A percentile compares a stretch with the other conserved stretches of the same genome.
Evolutionary conservation across 2,888 invertebrate genomes (phyloP).

Genomic region (Baronia brevicornis): DNA sequence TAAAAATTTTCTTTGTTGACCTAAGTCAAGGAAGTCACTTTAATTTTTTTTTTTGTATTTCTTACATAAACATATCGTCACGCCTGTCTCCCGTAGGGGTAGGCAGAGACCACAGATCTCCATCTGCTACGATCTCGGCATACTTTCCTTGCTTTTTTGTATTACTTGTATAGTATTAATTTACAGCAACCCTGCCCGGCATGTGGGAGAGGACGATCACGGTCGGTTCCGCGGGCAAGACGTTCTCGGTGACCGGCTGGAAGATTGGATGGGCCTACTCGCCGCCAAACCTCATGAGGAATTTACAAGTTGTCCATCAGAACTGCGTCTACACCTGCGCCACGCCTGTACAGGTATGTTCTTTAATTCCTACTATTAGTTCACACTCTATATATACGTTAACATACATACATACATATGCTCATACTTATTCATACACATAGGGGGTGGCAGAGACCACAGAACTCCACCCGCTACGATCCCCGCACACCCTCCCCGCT

Average conservation of each 20-base stretch:
- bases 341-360: conserved; percentile 86
- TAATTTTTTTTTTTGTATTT: not conserved
- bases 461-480: no score
- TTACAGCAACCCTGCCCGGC: conserved; percentile 88
- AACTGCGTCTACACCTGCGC: conserved; percentile 94
- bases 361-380: no score
- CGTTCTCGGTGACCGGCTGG: conserved; percentile 98
- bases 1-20: no score
- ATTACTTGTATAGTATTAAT: conserved; percentile 1
- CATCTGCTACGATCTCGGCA: no score
- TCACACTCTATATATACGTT: not conserved
- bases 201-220: conserved; percentile 99
- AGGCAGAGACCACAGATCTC: no score
- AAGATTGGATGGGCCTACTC: conserved; percentile 98
- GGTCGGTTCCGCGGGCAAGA: conserved; percentile 97
- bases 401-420: not conserved
- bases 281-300: conserved; percentile 85
- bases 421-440: not conserved
- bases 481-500: no score
- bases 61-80: no score
- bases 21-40: no score
- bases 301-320: conserved; percentile 93
- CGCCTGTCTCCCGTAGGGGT: no score
- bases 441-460: no score
- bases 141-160: no score